Evolutionary conservation across 1,140 invertebrate genomes (phyloP).

Genomic region (Mesaphorura yosii): DNA sequence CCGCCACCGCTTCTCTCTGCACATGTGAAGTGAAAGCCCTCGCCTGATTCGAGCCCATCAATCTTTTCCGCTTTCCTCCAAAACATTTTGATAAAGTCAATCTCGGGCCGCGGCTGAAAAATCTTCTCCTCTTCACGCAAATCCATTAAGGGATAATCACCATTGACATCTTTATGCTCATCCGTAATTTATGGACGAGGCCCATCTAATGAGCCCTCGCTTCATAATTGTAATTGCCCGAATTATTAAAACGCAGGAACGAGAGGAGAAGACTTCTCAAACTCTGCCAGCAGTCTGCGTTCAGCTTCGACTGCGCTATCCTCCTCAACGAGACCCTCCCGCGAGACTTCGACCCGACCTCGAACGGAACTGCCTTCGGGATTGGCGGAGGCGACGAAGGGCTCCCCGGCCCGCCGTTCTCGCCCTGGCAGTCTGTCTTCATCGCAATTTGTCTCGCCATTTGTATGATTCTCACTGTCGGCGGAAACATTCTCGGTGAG

Average conservation of each 20-base stretch:
- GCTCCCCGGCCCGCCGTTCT: constrained; percentile 59
- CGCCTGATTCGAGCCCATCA: constrained; percentile 19
- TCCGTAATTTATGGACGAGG: no score
- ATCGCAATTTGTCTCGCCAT: constrained; percentile 79
- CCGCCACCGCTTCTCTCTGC: no score
- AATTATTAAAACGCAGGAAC: constrained; percentile 7
- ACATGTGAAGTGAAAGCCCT: no score
- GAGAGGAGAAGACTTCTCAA: constrained; percentile 12
- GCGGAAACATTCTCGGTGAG: constrained; percentile 94
- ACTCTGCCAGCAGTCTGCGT: constrained; percentile 14
- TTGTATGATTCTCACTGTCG: constrained; percentile 82
- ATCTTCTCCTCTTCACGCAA: constrained; percentile 28
- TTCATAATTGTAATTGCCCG: no score
- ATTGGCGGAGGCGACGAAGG: constrained; percentile 1
- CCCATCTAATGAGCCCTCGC: no score
- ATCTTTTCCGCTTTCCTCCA: constrained; percentile 14
- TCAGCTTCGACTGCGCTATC: constrained; percentile 23
- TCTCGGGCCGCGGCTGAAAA: constrained; percentile 25
- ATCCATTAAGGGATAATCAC: constrained; percentile 30
- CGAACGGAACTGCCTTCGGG: constrained; percentile 2
- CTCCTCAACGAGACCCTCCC: constrained; percentile 16
- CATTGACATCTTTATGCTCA: constrained; percentile 27
- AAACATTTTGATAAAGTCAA: constrained; percentile 31
- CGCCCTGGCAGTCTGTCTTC: constrained; percentile 78
- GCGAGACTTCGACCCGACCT: background rate